These are phyloP conservation scores for Euschistus heros DNA, from an alignment of 1,140 invertebrate species.

Conservation along the genomic window DNA sequence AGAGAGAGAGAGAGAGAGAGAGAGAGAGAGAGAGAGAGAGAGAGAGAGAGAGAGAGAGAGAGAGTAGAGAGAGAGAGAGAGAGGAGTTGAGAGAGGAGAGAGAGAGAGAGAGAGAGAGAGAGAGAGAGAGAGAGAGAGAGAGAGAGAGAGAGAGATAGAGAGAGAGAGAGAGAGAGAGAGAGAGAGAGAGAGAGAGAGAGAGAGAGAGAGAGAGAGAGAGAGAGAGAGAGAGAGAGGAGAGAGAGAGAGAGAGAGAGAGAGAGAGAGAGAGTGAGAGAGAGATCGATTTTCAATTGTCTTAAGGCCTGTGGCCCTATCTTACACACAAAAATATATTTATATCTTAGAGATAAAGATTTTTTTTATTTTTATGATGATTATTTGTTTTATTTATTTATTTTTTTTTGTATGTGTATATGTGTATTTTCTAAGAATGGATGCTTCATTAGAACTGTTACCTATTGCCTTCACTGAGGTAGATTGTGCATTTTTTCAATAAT, in stretches of 20 bases:
- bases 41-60: neutral
- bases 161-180: constrained; percentile 3
- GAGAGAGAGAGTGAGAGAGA: neutral
- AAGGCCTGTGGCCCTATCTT: too few species aligned
- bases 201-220: neutral
- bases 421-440: neutral
- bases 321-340: neutral
- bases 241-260: neutral
- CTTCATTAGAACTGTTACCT: neutral
- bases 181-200: neutral
- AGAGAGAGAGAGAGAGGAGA: neutral
- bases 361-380: too few species aligned
- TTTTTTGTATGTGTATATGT: too few species aligned
- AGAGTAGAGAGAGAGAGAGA: constrained; percentile 13
- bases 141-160: neutral
- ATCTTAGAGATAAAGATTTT: neutral
- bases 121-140: neutral
- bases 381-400: too few species aligned
- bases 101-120: neutral
- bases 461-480: neutral
- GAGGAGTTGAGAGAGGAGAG: neutral
- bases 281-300: neutral
- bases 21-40: neutral
- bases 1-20: constrained; percentile 14
- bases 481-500: too few species aligned